Evolutionary conservation across 64 coral and sea anemone genomes (phyloP), one percentile per base, ranked within the genome.

Genomic region (Stylophora pistillata): DNA sequence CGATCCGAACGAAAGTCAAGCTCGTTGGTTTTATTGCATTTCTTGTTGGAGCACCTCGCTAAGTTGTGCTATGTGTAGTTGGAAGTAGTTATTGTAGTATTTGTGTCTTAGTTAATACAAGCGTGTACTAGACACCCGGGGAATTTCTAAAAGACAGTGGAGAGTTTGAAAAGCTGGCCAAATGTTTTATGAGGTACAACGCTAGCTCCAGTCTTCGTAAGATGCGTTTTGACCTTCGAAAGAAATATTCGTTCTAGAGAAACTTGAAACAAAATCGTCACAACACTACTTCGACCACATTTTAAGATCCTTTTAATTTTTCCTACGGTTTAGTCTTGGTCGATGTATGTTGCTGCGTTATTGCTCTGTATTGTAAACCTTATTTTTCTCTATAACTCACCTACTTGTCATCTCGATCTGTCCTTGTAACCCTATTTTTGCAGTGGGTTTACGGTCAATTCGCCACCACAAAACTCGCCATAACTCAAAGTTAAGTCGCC

Each of bases 1-100:
- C 80, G 80, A 84, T 84, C 80, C 80, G 80, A 53, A 33, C 31
- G 37, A 84, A 84, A 84, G 80, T 84, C 80, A 84, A 84, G 80
- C 80, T 84, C 80, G 27, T 56, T 58, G 59, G 55, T 58, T 55
- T 79, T 59, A 28, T 32, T 54, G 15, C 37, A 20, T 9, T 23
- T 52, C 1, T 21, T 41, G 17, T 37, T n/a, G 15, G 17, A 41
- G 29, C 73, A 1, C 21, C 32, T 75, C 23, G 18, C 16, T 0
- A 6, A 52, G 16, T 4, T 16, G 20, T 18, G 18, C 21, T 75
- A 4, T 33, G 72, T 34, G 9, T 13, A 13, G 17, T 15, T 30
- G 30, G 13, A 5, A 15, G 5, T 5, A 53, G 32, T 76, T 53
- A 23, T 14, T 2, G 20, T 12, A 26, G 13, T 41, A 20, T 76